Evolutionary conservation across 2,888 invertebrate genomes (phyloP).

Genomic region (Mesorhabditis sp.): DNA sequence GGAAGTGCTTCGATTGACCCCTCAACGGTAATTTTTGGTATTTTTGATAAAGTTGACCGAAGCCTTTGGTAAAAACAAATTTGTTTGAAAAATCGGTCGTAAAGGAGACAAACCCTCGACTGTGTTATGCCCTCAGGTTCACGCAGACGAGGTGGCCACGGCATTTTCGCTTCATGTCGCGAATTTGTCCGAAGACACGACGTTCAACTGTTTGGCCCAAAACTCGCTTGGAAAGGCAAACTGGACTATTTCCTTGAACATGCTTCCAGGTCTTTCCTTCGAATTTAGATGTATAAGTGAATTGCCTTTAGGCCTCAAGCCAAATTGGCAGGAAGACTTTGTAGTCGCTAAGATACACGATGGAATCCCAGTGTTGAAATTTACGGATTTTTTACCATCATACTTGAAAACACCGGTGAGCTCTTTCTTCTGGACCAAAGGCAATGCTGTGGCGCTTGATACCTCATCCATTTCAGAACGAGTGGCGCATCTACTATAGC

Average conservation of each 20-base stretch:
- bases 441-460: not conserved
- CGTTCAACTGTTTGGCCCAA: slow-evolving; percentile 54
- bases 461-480: slow-evolving; percentile 28
- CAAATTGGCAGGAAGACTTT: slow-evolving; percentile 48
- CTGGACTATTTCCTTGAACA: slow-evolving; percentile 53
- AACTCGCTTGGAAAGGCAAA: slow-evolving; percentile 56
- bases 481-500: slow-evolving; percentile 51
- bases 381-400: slow-evolving; percentile 47
- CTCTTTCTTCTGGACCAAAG: not conserved
- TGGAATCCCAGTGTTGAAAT: slow-evolving; percentile 44
- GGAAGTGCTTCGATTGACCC: slow-evolving; percentile 55
- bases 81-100: not conserved
- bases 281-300: not conserved
- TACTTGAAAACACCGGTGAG: slow-evolving; percentile 46
- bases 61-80: not conserved
- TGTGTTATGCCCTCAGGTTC: slow-evolving; percentile 23
- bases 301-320: slow-evolving; percentile 29
- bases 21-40: slow-evolving; percentile 31
- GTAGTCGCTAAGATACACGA: slow-evolving; percentile 47
- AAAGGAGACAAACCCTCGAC: too few relatives aligned
- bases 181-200: slow-evolving; percentile 55
- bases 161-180: slow-evolving; percentile 51
- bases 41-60: too few relatives aligned
- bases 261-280: slow-evolving; percentile 29
- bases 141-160: slow-evolving; percentile 35